phyloP scores from a whole-genome alignment of 1,140 invertebrate genomes.

The Papilio machaon region DNA sequence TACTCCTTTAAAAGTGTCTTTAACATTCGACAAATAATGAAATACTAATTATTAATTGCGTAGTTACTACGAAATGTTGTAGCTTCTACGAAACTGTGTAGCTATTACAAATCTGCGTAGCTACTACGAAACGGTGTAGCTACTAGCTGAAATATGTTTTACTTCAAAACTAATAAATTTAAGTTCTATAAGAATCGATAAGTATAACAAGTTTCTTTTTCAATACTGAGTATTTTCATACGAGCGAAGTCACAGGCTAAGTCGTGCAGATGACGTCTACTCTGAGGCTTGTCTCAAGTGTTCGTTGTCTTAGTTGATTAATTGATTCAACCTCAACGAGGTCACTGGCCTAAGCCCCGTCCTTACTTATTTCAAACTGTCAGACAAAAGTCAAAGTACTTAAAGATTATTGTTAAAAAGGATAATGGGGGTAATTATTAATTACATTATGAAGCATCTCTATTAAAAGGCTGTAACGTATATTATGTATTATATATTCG shows the following conservation, averaged over 20 bases:
- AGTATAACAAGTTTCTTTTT: neutral
- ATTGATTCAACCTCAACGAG: neutral
- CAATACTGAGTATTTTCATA: neutral
- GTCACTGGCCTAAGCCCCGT: neutral
- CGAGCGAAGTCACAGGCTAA: neutral
- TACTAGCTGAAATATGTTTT: neutral
- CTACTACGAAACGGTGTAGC: neutral
- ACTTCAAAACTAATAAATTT: neutral
- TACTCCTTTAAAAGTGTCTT: too few species aligned
- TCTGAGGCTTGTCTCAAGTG: slow-evolving; percentile 12
- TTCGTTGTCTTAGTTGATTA: slow-evolving; percentile 18
- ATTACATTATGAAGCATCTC: too few species aligned
- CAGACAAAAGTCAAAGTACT: neutral
- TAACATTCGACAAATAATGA: too few species aligned
- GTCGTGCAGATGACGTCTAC: slow-evolving; percentile 16
- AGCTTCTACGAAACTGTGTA: too few species aligned
- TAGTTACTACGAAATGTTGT: too few species aligned
- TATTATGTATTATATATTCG: too few species aligned
- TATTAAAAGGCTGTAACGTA: too few species aligned
- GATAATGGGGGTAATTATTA: too few species aligned
- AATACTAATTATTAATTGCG: too few species aligned
- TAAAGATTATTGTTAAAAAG: neutral
- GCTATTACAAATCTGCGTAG: neutral
- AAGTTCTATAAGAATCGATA: too few species aligned
- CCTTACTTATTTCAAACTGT: neutral